phyloP scores from a whole-genome alignment of 2,888 invertebrate genomes.

The Caenorhabditis sp. region DNA sequence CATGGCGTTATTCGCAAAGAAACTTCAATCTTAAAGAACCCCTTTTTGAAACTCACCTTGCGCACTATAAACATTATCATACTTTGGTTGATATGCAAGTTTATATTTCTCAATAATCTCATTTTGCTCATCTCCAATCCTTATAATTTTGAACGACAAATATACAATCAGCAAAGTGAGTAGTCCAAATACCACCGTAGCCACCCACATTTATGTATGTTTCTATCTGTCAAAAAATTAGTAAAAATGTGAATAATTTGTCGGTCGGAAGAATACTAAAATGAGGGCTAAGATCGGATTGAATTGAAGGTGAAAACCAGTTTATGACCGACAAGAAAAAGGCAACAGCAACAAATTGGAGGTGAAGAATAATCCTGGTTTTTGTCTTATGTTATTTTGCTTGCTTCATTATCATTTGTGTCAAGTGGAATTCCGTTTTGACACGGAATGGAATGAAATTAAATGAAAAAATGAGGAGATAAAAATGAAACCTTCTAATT shows the following conservation, averaged over 20 bases:
- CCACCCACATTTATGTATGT: not conserved
- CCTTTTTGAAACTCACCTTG: slow-evolving; percentile 14
- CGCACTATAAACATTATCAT: slow-evolving; percentile 9
- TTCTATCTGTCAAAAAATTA: not conserved
- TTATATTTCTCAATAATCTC: slow-evolving; percentile 12
- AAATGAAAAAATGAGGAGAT: too few relatives aligned
- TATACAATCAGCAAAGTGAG: not conserved
- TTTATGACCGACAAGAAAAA: not conserved
- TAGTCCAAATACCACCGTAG: not conserved
- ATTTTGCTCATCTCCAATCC: slow-evolving; percentile 9
- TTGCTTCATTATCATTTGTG: not conserved
- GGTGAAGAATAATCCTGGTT: not conserved
- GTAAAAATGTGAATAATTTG: not conserved
- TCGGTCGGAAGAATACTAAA: too few relatives aligned
- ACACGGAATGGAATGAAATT: too few relatives aligned
- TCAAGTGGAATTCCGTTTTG: not conserved
- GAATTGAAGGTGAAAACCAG: not conserved
- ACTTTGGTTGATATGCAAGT: slow-evolving; percentile 3
- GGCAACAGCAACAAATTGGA: not conserved
- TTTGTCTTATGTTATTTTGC: not conserved
- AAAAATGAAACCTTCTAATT: too few relatives aligned
- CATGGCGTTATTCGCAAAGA: too few relatives aligned
- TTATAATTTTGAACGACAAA: not conserved
- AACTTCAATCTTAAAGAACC: too few relatives aligned
- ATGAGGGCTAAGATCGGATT: not conserved